Conservation (phyloP, 2,888 invertebrate genomes). For the Bugulina stolonifera region DNA sequence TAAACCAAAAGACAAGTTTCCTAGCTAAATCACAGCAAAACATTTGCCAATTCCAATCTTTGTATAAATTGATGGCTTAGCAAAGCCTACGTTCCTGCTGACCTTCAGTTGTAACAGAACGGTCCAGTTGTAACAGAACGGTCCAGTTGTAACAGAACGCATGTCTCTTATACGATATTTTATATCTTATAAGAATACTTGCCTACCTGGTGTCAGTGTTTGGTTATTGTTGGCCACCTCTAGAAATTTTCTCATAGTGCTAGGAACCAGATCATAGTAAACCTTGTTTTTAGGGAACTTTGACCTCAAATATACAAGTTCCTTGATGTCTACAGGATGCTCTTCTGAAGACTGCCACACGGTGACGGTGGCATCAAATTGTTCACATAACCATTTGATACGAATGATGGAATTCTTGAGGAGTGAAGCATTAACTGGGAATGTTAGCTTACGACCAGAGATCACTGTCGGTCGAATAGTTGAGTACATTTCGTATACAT, state of each 20-base stretch:
- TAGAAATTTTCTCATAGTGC: slow-evolving; percentile 29
- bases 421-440: slow-evolving; percentile 39
- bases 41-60: too few relatives aligned
- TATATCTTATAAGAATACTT: too few relatives aligned
- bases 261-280: slow-evolving; percentile 31
- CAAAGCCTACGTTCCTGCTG: too few relatives aligned
- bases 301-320: slow-evolving; percentile 30
- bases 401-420: slow-evolving; percentile 42
- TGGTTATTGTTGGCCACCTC: background rate
- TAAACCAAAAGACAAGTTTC: too few relatives aligned
- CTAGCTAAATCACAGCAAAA: too few relatives aligned
- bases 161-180: too few relatives aligned
- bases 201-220: background rate
- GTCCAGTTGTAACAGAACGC: too few relatives aligned
- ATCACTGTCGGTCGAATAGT: slow-evolving; percentile 32
- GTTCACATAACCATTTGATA: slow-evolving; percentile 44
- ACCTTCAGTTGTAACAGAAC: too few relatives aligned
- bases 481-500: slow-evolving; percentile 46
- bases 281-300: slow-evolving; percentile 29
- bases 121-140: too few relatives aligned
- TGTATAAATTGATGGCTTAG: too few relatives aligned
- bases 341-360: slow-evolving; percentile 34
- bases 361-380: slow-evolving; percentile 36
- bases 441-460: slow-evolving; percentile 32
- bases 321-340: slow-evolving; percentile 29